A percentile compares a stretch with the other conserved stretches of the same genome.
phyloP scores from a whole-genome alignment of 2,888 invertebrate genomes.

The Elmis aenea region DNA sequence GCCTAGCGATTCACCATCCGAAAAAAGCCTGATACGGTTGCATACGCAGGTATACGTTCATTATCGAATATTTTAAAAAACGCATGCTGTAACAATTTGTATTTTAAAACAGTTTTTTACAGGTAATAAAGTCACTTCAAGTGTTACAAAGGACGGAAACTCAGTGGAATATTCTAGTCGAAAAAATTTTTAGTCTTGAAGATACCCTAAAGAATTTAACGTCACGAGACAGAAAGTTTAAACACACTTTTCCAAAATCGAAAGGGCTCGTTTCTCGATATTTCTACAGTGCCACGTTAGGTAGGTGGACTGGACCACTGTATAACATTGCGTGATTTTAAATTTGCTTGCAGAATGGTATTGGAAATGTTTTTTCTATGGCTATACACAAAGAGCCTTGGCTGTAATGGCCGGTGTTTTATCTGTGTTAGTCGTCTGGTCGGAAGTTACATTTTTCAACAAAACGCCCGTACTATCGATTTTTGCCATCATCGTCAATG shows the following conservation, averaged over 20 bases:
- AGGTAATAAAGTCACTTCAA: slow-evolving; percentile 85
- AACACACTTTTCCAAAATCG: slow-evolving; percentile 65
- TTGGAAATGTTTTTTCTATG: slow-evolving; percentile 83
- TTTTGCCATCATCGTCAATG: slow-evolving; percentile 89
- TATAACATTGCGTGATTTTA: not conserved
- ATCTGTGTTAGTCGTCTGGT: slow-evolving; percentile 95
- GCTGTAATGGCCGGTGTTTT: slow-evolving; percentile 70
- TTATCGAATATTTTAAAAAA: slow-evolving; percentile 1
- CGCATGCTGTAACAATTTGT: slow-evolving; percentile 1
- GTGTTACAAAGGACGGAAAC: slow-evolving; percentile 91
- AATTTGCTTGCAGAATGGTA: slow-evolving; percentile 76
- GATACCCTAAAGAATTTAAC: slow-evolving; percentile 78
- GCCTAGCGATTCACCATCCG: slow-evolving; percentile 64
- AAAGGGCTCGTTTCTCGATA: slow-evolving; percentile 55
- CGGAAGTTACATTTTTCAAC: slow-evolving; percentile 97
- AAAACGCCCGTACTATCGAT: slow-evolving; percentile 88
- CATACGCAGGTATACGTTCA: slow-evolving; percentile 71
- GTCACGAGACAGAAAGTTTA: slow-evolving; percentile 55
- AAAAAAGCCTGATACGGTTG: slow-evolving; percentile 81
- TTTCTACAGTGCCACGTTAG: slow-evolving; percentile 63
- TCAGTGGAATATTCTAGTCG: slow-evolving; percentile 84
- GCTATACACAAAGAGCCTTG: slow-evolving; percentile 68
- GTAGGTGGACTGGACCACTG: slow-evolving; percentile 44
- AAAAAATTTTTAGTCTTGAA: slow-evolving; percentile 76
- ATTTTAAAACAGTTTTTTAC: slow-evolving; percentile 24